phyloP scores from a whole-genome alignment of 1,140 invertebrate species.

The Macrobrachium rosenbergii region DNA sequence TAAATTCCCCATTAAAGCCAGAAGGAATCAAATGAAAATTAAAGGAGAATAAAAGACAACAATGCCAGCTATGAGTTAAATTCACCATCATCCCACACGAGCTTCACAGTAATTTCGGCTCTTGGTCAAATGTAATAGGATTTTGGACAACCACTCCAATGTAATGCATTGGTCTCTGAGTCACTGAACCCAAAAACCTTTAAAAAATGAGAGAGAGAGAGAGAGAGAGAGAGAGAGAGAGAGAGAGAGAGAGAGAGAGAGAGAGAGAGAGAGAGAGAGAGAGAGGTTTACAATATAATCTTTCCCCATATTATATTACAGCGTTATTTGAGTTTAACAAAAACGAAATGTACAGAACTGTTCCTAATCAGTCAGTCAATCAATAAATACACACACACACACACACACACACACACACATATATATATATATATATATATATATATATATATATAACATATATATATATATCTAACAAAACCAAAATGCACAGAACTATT shows the following conservation, averaged over 20 bases:
- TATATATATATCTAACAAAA: too few relatives aligned
- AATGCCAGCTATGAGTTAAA: neutral
- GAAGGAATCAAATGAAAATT: neutral
- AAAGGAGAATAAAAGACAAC: neutral
- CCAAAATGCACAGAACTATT: too few relatives aligned
- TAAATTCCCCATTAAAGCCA: neutral
- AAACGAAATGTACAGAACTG: neutral
- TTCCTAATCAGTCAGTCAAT: too few relatives aligned
- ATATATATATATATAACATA: too few relatives aligned
- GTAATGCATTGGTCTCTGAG: neutral
- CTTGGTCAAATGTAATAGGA: neutral
- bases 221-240: neutral
- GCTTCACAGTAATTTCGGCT: neutral
- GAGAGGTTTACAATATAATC: neutral
- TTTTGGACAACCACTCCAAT: neutral
- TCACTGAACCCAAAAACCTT: neutral
- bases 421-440: too few relatives aligned
- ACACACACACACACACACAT: too few relatives aligned
- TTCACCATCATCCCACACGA: neutral
- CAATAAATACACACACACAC: too few relatives aligned
- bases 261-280: slow-evolving; percentile 12
- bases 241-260: neutral
- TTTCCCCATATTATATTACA: neutral
- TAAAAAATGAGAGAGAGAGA: neutral
- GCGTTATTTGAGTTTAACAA: too few relatives aligned